Evolutionary conservation across 2,888 invertebrate genomes (phyloP).

Genomic region (Epinotia demarniana): DNA sequence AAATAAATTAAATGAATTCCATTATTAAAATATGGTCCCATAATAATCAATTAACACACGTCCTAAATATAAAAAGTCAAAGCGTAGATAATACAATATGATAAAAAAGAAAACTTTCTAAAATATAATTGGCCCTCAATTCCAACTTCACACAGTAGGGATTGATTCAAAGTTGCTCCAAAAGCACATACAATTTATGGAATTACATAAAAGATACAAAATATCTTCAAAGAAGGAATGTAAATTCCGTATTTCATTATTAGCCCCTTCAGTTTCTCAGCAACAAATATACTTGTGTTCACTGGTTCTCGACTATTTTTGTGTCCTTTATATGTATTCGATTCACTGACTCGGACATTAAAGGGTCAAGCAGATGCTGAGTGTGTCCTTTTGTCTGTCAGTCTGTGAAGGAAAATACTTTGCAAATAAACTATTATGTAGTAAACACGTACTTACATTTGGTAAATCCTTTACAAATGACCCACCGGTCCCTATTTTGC

Average conservation of each 20-base stretch:
- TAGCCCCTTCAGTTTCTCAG: neutral
- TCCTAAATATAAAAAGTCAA: too few relatives aligned
- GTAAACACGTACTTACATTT: neutral
- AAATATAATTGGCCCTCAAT: too few relatives aligned
- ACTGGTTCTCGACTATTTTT: neutral
- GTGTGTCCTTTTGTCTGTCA: neutral
- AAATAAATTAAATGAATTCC: too few relatives aligned
- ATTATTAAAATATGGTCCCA: too few relatives aligned
- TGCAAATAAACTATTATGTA: neutral
- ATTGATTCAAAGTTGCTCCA: too few relatives aligned
- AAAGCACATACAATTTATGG: too few relatives aligned
- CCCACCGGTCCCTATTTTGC: too few relatives aligned
- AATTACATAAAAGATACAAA: neutral
- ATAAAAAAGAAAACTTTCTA: too few relatives aligned
- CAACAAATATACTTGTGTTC: neutral
- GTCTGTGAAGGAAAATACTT: neutral
- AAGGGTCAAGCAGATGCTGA: slow-evolving; percentile 21
- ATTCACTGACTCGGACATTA: slow-evolving; percentile 9
- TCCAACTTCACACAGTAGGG: too few relatives aligned
- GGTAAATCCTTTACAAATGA: too few relatives aligned
- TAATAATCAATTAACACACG: too few relatives aligned
- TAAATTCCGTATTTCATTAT: neutral
- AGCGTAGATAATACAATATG: too few relatives aligned
- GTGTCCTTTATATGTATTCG: neutral
- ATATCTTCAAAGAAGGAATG: neutral